These are phyloP conservation scores for Cairina moschata DNA, from an alignment of 2,113 vertebrate genomes.

Conservation along the genomic window DNA sequence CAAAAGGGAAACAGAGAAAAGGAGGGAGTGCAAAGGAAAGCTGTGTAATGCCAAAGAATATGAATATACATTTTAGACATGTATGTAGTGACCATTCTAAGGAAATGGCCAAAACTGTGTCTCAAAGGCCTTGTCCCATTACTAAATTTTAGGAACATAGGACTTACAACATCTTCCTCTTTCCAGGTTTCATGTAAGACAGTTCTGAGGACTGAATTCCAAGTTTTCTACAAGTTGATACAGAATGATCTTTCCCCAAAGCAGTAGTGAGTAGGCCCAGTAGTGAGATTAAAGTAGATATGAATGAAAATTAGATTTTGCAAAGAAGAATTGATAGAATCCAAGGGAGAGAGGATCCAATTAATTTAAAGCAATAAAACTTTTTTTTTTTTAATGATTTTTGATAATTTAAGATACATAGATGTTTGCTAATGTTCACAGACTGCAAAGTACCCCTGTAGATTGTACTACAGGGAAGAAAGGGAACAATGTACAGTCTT, in stretches of 20 bases:
- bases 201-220: background rate
- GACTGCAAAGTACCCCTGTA: background rate
- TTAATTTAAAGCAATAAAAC: background rate
- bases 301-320: background rate
- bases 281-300: background rate
- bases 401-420: background rate
- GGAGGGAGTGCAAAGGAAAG: background rate
- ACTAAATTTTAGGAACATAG: background rate
- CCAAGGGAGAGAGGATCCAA: background rate
- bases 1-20: background rate
- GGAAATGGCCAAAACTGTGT: background rate
- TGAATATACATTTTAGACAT: background rate
- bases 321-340: background rate
- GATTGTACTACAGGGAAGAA: background rate
- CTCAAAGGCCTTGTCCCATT: background rate
- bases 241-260: background rate
- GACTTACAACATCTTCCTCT: background rate
- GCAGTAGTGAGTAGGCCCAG: background rate
- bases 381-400: background rate
- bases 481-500: background rate
- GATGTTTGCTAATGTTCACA: background rate
- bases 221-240: background rate
- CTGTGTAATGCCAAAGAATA: background rate
- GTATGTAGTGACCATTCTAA: background rate
- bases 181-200: background rate